These are phyloP conservation scores for Gymnorhina tibicen DNA, from an alignment of 2,113 vertebrate species.

Conservation along the genomic window DNA sequence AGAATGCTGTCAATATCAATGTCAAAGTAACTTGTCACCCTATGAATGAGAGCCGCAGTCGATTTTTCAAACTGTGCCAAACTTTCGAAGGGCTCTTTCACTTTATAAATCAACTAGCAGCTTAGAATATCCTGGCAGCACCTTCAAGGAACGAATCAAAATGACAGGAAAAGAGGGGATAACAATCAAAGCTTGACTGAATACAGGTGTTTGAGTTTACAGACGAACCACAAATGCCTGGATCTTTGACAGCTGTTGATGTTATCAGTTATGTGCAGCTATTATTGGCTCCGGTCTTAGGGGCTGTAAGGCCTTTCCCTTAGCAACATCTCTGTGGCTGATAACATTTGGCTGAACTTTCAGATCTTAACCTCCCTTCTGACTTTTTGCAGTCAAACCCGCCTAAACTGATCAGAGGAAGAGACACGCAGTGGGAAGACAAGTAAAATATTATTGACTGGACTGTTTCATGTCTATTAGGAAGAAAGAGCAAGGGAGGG, in stretches of 20 bases:
- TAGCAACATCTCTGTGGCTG: slow-evolving; percentile 85
- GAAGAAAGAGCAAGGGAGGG: slow-evolving; percentile 80
- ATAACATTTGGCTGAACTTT: slow-evolving; percentile 99
- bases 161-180: slow-evolving; percentile 86
- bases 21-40: slow-evolving; percentile 69
- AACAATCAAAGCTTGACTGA: slow-evolving; percentile 91
- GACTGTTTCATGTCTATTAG: slow-evolving; percentile 87
- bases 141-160: slow-evolving; percentile 87
- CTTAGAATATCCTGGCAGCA: slow-evolving; percentile 85
- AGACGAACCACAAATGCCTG: slow-evolving; percentile 86
- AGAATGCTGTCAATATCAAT: slow-evolving; percentile 66
- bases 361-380: slow-evolving; percentile 90
- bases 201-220: slow-evolving; percentile 97
- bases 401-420: slow-evolving; percentile 82
- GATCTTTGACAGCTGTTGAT: slow-evolving; percentile 90
- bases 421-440: slow-evolving; percentile 81
- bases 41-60: slow-evolving; percentile 68
- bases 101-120: slow-evolving; percentile 87
- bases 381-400: slow-evolving; percentile 83
- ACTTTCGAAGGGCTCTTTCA: slow-evolving; percentile 80
- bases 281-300: slow-evolving; percentile 85
- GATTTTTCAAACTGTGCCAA: slow-evolving; percentile 78
- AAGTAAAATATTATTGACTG: slow-evolving; percentile 91
- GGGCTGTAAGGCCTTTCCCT: slow-evolving; percentile 80
- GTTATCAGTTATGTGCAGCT: slow-evolving; percentile 85